Conservation (phyloP, 92 coral and sea anemone genomes). For the Scolanthus callimorphus region DNA sequence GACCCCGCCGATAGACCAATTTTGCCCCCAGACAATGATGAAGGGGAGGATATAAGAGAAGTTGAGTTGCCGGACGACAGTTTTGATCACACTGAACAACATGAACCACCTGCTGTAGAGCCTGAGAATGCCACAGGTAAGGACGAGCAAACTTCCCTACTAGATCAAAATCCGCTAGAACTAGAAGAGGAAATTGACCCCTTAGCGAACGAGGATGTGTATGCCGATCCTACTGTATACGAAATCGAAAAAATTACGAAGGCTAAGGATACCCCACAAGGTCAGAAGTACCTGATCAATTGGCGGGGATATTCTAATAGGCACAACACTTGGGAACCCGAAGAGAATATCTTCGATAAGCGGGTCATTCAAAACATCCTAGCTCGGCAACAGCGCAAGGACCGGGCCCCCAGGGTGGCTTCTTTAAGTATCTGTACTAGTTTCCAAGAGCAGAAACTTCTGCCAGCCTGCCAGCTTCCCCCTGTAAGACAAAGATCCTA, state of each 20-base stretch:
- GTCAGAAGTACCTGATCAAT: not conserved
- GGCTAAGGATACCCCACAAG: not conserved
- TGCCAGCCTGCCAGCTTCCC: no score
- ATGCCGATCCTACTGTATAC: not conserved
- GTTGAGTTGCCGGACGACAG: no score
- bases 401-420: no score
- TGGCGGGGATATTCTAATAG: not conserved
- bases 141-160: not conserved
- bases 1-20: slow-evolving; percentile 3
- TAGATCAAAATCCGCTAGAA: not conserved
- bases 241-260: not conserved
- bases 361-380: no score
- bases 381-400: no score
- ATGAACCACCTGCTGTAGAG: not conserved
- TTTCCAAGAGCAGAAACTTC: no score
- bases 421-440: no score
- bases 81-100: not conserved
- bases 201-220: no score
- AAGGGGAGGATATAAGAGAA: no score
- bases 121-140: not conserved
- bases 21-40: not conserved
- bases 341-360: no score
- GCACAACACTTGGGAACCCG: no score
- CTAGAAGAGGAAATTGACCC: not conserved
- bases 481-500: no score